Base-by-base conservation (phyloP, 2,888 invertebrate species). In the Standfussiana lucernea region DNA sequence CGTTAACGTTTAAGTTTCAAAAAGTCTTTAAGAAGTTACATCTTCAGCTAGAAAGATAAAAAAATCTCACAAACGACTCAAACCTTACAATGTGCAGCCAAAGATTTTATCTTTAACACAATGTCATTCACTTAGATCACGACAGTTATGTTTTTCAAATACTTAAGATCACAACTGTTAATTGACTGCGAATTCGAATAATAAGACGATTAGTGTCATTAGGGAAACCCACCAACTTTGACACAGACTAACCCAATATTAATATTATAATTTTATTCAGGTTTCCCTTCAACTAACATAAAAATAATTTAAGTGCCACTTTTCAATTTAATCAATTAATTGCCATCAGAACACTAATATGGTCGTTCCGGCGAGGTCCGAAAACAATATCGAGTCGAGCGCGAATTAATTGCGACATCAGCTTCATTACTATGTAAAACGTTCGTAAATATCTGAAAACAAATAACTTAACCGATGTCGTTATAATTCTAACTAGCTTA, bases 331-430 rank as follows among this genome's bases (percentile, higher is more conserved):
- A 76, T 50, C n/a, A 18, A 47, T 10, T 6, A 15, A 35, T 59
- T 47, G 11, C 15, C 53, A 32, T 32, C 24, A 67, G 15, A 62
- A 47, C 40, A 47, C 5, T 45, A 32, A 37, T 37, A 37, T 37
- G 37, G 7, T 37, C 28, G n/a, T n/a, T 47, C 24, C 11, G 35
- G 11, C n/a, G 35, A 50, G 15, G 13, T 32, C 28, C 68, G 59
- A 59, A 74, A 73, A 71, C 32, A 84, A 74, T 79, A 79, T 64
- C 62, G 59, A 61, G 66, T 42, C 28, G 45, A 82, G 59, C 68
- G 50, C n/a, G 21, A 72, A 71, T 64, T 77, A 53, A 72, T 73
- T 32, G 53, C 62, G 24, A 70, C 45, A 47, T 59, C 69, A 69
- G 18, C 28, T 70, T 78, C 53, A 83, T 69, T 79, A 40, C 32